Conservation (phyloP, 2,888 invertebrate genomes). For the Dryobota labecula region DNA sequence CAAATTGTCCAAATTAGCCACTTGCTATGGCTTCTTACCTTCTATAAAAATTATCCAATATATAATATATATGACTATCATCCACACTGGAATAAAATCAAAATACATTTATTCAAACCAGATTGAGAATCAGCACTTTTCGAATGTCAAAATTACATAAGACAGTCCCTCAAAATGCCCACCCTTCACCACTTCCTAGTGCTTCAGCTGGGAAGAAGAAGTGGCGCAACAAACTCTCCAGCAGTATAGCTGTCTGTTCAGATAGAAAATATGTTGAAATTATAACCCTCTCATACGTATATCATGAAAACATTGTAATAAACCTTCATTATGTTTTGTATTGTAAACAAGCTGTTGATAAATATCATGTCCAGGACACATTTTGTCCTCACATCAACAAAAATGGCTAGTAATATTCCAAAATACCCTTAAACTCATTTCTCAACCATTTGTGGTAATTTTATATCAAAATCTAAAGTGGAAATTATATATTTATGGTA, state of each 20-base stretch:
- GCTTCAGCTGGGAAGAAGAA: too few species aligned
- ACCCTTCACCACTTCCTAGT: too few species aligned
- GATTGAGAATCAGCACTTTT: too few species aligned
- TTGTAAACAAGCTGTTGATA: neutral
- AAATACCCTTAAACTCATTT: neutral
- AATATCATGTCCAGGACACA: constrained; percentile 7
- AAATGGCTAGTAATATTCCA: neutral
- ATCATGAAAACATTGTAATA: neutral
- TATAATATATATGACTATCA: neutral
- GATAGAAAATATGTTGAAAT: neutral
- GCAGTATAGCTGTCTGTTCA: too few species aligned
- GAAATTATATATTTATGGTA: neutral
- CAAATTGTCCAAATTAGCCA: neutral
- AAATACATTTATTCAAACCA: too few species aligned
- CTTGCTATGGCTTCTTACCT: constrained; percentile 25
- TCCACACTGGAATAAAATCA: neutral
- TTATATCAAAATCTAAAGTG: neutral
- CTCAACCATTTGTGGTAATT: neutral
- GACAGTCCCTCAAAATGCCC: too few species aligned
- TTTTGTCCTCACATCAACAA: neutral
- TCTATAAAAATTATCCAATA: constrained; percentile 5
- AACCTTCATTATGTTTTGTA: neutral
- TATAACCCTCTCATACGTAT: neutral
- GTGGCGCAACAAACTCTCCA: too few species aligned
- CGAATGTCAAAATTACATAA: too few species aligned